phyloP scores from a whole-genome alignment of 2,113 vertebrate species.

The Indri indri region DNA sequence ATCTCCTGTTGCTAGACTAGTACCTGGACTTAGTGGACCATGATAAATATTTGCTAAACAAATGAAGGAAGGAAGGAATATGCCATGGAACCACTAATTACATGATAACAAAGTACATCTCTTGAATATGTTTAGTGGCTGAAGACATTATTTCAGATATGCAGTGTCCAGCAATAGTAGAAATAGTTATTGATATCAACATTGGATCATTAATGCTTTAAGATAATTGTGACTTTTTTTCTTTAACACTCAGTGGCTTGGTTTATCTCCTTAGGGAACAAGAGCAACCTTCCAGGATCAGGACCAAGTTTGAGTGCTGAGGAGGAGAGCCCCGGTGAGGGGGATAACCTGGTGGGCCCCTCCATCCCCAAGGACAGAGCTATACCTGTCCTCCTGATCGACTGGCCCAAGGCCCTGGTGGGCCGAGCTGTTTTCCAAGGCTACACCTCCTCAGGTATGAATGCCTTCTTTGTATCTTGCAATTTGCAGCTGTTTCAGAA shows the following conservation, averaged over 20 bases:
- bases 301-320: neutral
- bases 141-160: neutral
- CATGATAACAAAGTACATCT: neutral
- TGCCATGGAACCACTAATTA: too few relatives aligned
- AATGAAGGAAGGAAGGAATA: neutral
- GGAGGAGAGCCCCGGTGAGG: slow-evolving; percentile 50
- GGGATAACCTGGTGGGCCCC: slow-evolving; percentile 84
- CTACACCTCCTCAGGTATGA: slow-evolving; percentile 62
- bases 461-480: accelerated
- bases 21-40: neutral
- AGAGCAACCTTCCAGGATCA: neutral
- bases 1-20: neutral
- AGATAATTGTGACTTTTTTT: neutral
- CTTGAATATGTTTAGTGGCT: neutral
- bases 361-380: neutral
- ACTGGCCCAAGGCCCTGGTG: slow-evolving; percentile 83
- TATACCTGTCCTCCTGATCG: slow-evolving; percentile 73
- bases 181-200: neutral
- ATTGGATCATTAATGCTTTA: neutral
- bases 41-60: neutral
- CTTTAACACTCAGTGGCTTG: neutral
- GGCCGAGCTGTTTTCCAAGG: slow-evolving; percentile 53
- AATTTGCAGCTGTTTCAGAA: neutral
- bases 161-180: neutral
- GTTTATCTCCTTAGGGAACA: slow-evolving; percentile 20